These are phyloP conservation scores for Mesodorylaimus sp. DNA, from an alignment of 2,888 invertebrate species.

Conservation along the genomic window DNA sequence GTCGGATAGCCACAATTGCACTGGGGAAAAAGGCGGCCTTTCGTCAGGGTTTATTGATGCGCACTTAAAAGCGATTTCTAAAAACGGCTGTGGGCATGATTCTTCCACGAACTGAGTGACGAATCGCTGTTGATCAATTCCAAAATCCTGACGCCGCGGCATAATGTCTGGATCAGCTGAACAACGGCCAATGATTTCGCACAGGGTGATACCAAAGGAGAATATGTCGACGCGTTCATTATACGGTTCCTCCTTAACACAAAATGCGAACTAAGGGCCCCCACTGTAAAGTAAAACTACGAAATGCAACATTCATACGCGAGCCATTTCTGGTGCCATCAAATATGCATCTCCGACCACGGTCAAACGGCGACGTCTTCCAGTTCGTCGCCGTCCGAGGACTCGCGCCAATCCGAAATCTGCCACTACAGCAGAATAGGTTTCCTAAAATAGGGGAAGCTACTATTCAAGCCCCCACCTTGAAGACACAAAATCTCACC, in stretches of 20 bases:
- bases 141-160: constrained; percentile 75
- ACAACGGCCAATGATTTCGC: constrained; percentile 86
- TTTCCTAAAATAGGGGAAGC: constrained; percentile 36
- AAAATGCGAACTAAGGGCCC: too few relatives aligned
- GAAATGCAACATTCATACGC: too few relatives aligned
- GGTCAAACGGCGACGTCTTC: constrained; percentile 48
- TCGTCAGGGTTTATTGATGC: constrained; percentile 74
- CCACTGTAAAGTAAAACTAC: too few relatives aligned
- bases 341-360: constrained; percentile 92
- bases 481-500: constrained; percentile 34
- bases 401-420: constrained; percentile 75
- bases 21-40: too few relatives aligned
- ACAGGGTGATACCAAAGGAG: constrained; percentile 80
- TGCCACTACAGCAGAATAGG: constrained; percentile 76
- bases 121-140: constrained; percentile 66
- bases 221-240: constrained; percentile 91
- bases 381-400: constrained; percentile 31
- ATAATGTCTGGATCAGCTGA: constrained; percentile 83
- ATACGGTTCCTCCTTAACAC: constrained; percentile 64
- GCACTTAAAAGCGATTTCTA: constrained; percentile 67
- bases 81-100: constrained; percentile 63
- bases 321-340: constrained; percentile 98
- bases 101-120: constrained; percentile 58
- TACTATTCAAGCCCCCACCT: neutral
- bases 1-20: too few relatives aligned